Percentiles rank a stretch among this genome's conserved stretches.
Evolutionary conservation across 2,888 invertebrate species (phyloP).

Genomic region (Didymodactylos carnosus): DNA sequence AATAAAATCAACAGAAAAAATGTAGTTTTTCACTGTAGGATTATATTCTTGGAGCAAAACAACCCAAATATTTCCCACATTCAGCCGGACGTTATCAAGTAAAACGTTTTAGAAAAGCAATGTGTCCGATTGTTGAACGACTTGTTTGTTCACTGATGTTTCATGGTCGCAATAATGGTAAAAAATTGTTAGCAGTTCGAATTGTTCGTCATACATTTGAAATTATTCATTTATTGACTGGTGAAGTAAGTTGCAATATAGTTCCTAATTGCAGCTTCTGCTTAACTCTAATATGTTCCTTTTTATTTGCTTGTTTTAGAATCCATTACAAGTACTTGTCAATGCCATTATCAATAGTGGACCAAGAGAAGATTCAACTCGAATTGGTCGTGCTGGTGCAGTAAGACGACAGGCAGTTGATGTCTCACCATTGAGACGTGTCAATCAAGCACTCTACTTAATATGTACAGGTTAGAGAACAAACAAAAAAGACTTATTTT

Average conservation of each 20-base stretch:
- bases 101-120: slow-evolving; percentile 93
- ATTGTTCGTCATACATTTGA: slow-evolving; percentile 99
- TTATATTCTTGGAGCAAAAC: slow-evolving; percentile 14
- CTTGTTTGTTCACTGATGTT: slow-evolving; percentile 94
- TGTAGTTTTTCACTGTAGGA: not conserved
- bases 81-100: slow-evolving; percentile 92
- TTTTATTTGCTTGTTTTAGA: slow-evolving; percentile 29
- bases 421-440: slow-evolving; percentile 87
- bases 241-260: slow-evolving; percentile 30
- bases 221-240: slow-evolving; percentile 58
- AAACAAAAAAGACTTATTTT: too few relatives aligned
- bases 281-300: not conserved
- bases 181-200: slow-evolving; percentile 92
- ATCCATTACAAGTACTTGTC: slow-evolving; percentile 58
- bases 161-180: slow-evolving; percentile 99
- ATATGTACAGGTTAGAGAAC: slow-evolving; percentile 60
- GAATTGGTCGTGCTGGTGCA: slow-evolving; percentile 98
- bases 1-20: not conserved
- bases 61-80: slow-evolving; percentile 52
- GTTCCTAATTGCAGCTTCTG: not conserved
- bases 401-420: slow-evolving; percentile 99
- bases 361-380: slow-evolving; percentile 95
- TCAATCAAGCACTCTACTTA: slow-evolving; percentile 98
- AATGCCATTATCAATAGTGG: slow-evolving; percentile 97
- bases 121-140: slow-evolving; percentile 96